phyloP scores from a whole-genome alignment of 2,797 vertebrate species.

The Sebastes cheni region DNA sequence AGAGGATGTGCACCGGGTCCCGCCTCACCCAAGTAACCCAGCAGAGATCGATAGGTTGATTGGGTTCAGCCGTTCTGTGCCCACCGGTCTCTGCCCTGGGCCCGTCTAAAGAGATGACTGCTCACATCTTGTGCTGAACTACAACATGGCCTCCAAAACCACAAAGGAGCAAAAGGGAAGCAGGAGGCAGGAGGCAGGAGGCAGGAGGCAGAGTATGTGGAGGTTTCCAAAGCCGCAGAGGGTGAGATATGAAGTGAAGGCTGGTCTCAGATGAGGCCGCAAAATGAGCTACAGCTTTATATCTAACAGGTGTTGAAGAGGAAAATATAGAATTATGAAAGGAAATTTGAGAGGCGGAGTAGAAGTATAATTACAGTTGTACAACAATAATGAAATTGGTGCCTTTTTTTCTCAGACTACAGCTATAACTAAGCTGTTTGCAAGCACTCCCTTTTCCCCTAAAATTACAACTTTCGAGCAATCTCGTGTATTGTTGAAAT shows the following conservation, averaged over 20 bases:
- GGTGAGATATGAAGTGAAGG: neutral
- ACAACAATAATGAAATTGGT: neutral
- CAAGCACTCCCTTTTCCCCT: neutral
- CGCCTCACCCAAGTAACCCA: slow-evolving; percentile 38
- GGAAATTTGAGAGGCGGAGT: neutral
- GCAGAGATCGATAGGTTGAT: slow-evolving; percentile 72
- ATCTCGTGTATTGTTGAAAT: neutral
- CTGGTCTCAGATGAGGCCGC: neutral
- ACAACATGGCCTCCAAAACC: slow-evolving; percentile 18
- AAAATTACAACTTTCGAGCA: slow-evolving; percentile 4
- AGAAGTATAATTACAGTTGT: neutral
- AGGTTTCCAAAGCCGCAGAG: neutral
- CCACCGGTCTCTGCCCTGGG: slow-evolving; percentile 33
- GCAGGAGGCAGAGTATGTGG: neutral
- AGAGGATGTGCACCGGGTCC: slow-evolving; percentile 42
- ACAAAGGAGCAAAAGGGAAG: slow-evolving; percentile 12
- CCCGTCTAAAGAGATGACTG: slow-evolving; percentile 57
- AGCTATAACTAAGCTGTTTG: neutral
- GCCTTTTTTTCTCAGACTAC: neutral
- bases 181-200: too few relatives aligned
- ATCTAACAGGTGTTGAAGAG: neutral
- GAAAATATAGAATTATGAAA: neutral
- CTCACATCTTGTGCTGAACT: slow-evolving; percentile 43
- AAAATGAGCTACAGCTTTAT: neutral
- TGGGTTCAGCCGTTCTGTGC: slow-evolving; percentile 65